Base-by-base conservation (phyloP, 2,888 invertebrate genomes). In the Trichogramma evanescens region DNA sequence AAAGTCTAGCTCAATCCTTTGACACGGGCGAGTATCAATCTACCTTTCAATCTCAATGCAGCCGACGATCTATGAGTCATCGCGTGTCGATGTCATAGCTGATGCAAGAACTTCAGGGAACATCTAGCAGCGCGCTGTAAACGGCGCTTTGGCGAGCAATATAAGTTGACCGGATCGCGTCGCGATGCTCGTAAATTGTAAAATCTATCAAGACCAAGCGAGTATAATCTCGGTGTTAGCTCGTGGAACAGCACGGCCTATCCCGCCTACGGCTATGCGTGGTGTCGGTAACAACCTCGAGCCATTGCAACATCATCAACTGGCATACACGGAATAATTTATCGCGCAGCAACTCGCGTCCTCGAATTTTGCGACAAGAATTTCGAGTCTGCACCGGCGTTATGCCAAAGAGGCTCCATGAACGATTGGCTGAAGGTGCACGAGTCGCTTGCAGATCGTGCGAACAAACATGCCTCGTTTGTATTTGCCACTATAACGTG, bases 181-280 rank as follows among this genome's bases (percentile, higher is more conserved):
- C 8, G 13, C 41, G 62, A 65, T 61, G 70, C 70, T 74, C 76
- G 74, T 76, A 76, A 76, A 77, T 77, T 75, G 73, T 74, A 74
- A 77, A 77, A 77, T 77, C 77, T 77, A 77, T 77, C 77, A 77
- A 76, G 75, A 76, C 71, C 77, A 76, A 74, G 26, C 26, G 26
- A 26, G 26, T 26, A 26, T 26, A 26, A 26, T 1, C 26, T 26
- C 26, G 26, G 26, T 26, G 13, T 10, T 13, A 52, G 38, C 42
- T 26, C 38, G 9, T 26, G 9, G 40, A 45, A 39, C 9, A 10
- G 54, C n/a, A 44, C 13, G 39, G 6, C 10, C 13, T 77, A 77
- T 73, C 74, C 72, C 72, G 69, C 73, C 72, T 74, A 71, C 46
- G 43, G 6, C 43, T 3, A 6, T 43, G 59, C 10, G 49, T 41